Base-by-base conservation (phyloP, 1,140 invertebrate species). In the Drosophila ogumai region DNA sequence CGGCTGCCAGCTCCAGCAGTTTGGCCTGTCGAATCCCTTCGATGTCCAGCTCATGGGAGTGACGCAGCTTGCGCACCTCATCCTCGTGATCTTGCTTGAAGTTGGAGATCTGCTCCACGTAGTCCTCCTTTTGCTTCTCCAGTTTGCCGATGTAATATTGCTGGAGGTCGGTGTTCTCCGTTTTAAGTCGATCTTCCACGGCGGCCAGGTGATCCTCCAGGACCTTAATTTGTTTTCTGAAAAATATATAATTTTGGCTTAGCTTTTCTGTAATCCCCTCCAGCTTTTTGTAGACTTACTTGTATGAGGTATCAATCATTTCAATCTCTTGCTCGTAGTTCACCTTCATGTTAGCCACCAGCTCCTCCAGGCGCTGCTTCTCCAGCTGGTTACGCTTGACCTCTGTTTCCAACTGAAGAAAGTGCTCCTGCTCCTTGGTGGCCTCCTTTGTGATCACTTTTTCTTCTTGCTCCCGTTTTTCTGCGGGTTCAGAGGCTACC, bases 261-360 rank as follows among this genome's bases (percentile, higher is more conserved):
- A n/a, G n/a, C n/a, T n/a, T n/a, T n/a, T n/a, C n/a, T n/a, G n/a
- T n/a, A n/a, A n/a, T n/a, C n/a, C n/a, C n/a, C n/a, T n/a, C n/a
- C n/a, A n/a, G n/a, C 1, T 19, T 22, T n/a, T 13, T 13, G 3
- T n/a, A 7, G 2, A 81, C 81, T 86, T 76, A 94, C 93, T 94
- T 94, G 67, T 94, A 94, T 0, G 93, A 93, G 50, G 90, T 85
- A 49, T 94, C 93, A 41, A 94, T 86, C 56, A 94, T 81, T 74
- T 94, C 93, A 15, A 94, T 90, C 79, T 94, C 94, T 56, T 93
- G 93, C 46, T 94, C 92, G 46, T 92, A 92, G 59, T 92, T 92
- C 4, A 80, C 79, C 17, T 92, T 91, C 71, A 92, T 91, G 40
- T 86, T 92, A 43, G 90, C 80, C 49, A 92, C 75, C 22, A 92